phyloP scores from a whole-genome alignment of 2,113 vertebrate genomes.

The Spermophilus dauricus region DNA sequence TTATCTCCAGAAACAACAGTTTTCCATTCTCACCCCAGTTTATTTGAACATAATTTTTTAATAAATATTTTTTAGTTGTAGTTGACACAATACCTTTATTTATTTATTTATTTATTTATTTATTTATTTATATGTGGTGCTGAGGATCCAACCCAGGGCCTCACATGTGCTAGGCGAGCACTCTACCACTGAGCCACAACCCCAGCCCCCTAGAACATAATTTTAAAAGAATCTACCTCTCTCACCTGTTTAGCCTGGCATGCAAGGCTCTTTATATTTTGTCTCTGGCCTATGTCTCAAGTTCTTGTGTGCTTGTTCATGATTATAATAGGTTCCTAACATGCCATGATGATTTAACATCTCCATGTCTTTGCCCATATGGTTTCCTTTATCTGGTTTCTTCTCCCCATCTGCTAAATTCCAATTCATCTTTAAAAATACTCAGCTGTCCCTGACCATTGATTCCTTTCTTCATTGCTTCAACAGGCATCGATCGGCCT shows the following conservation, averaged over 20 bases:
- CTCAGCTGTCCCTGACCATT: conserved; percentile 1
- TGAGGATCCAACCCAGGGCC: no score
- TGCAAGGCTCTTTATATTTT: background rate
- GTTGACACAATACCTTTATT: no score
- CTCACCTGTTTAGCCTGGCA: background rate
- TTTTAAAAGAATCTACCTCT: background rate
- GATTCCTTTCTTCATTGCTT: conserved; percentile 33
- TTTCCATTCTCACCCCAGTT: background rate
- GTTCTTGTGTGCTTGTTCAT: background rate
- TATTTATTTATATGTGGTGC: no score
- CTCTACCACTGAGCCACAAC: no score
- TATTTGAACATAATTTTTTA: background rate
- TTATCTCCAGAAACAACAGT: background rate
- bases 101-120: no score
- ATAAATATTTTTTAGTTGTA: no score
- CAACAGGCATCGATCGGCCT: conserved; percentile 21
- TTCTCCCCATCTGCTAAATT: background rate
- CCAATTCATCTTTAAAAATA: conserved; percentile 35
- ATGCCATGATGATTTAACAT: background rate
- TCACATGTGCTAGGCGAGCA: no score
- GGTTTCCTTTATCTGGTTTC: background rate
- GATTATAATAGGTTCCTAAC: background rate
- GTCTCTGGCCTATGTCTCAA: background rate
- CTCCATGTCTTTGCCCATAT: background rate
- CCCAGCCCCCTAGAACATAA: background rate